These are phyloP conservation scores for Hypomecis atomaria DNA, from an alignment of 2,888 invertebrate species.

Conservation along the genomic window DNA sequence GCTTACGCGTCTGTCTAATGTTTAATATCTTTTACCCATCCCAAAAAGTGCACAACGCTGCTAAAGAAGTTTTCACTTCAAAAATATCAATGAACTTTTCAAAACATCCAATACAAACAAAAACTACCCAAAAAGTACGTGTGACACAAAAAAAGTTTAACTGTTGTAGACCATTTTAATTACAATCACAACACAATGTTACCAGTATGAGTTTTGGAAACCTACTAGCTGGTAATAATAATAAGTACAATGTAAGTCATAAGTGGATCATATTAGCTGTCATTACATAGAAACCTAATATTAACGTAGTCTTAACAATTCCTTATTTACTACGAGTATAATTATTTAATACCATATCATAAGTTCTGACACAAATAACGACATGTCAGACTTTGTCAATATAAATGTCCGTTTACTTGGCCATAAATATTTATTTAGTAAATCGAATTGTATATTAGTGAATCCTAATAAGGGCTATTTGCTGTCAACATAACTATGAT, in stretches of 20 bases:
- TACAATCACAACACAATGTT: too few relatives aligned
- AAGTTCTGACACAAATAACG: conserved; percentile 13
- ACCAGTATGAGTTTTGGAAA: too few relatives aligned
- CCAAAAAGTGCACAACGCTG: too few relatives aligned
- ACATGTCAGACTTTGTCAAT: conserved; percentile 18
- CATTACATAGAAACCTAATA: not conserved
- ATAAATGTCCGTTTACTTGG: conserved; percentile 22
- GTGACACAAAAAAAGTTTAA: too few relatives aligned
- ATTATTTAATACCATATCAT: conserved; percentile 12
- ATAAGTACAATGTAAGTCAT: not conserved
- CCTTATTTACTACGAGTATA: not conserved
- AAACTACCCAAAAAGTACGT: too few relatives aligned
- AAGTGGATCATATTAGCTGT: not conserved
- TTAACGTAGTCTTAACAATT: conserved; percentile 7
- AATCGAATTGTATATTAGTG: not conserved
- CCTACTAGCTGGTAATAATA: too few relatives aligned
- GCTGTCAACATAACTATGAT: conserved; percentile 8
- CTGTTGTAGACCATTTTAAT: too few relatives aligned
- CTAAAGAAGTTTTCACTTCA: too few relatives aligned
- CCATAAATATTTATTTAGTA: conserved; percentile 25
- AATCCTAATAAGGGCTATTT: conserved; percentile 15
- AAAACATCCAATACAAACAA: too few relatives aligned
- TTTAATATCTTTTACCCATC: too few relatives aligned
- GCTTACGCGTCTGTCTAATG: too few relatives aligned
- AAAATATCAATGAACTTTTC: too few relatives aligned